Conservation (phyloP, 2,888 invertebrate genomes). For the Bhutanitis thaidina region DNA sequence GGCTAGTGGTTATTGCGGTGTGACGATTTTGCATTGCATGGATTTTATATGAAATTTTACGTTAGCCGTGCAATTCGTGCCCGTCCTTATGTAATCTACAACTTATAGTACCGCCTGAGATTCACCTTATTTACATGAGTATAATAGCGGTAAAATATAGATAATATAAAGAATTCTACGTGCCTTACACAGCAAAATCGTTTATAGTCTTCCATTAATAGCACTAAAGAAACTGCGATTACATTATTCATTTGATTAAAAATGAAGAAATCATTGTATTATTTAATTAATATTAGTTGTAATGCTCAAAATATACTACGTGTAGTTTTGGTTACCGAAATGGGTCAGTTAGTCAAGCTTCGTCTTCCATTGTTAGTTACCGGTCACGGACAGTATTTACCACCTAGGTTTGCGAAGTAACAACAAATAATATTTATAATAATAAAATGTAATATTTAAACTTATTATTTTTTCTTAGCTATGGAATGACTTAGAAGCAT, state of each 20-base stretch:
- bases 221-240: not conserved
- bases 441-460: not conserved
- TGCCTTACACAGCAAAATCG: constrained; percentile 77
- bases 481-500: not conserved
- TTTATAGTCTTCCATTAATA: constrained; percentile 63
- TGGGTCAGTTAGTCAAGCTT: constrained; percentile 35
- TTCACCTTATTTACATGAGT: no score
- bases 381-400: constrained; percentile 35
- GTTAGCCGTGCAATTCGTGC: no score
- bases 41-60: not conserved
- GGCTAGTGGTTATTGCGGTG: not conserved
- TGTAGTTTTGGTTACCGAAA: constrained; percentile 53
- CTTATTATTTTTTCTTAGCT: not conserved
- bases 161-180: constrained; percentile 32
- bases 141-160: not conserved
- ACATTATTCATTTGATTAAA: not conserved
- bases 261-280: not conserved
- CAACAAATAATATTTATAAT: constrained; percentile 14
- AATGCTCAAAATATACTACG: constrained; percentile 31
- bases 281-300: constrained; percentile 21
- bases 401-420: constrained; percentile 17
- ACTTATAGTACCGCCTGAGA: no score
- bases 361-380: constrained; percentile 65
- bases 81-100: no score
- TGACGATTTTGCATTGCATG: not conserved